Evolutionary conservation across 1,140 invertebrate species (phyloP), one percentile per base, ranked within the genome.

Genomic region (Euschistus heros): DNA sequence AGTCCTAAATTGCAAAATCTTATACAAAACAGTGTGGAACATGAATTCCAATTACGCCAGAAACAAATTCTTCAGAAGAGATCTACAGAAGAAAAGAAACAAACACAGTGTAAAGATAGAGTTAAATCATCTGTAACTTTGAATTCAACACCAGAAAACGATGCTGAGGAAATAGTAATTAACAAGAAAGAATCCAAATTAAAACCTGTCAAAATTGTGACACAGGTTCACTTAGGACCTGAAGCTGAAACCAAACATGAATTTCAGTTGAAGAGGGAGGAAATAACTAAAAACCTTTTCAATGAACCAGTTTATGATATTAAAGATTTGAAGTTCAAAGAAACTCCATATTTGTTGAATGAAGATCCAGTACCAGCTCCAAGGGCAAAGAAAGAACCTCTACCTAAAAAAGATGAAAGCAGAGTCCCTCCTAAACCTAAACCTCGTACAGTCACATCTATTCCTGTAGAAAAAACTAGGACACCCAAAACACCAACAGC

Each of bases 1-100:
- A 67, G 66, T 26, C 57, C 66, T 14, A 67, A 67, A 64, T 60
- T 67, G 24, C 37, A 63, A 46, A 64, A 63, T 60, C 33, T 67
- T 6, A 67, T 67, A 2, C 62, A 59, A 24, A 67, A 67, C 18
- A 52, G 30, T 52, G 44, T 62, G 1, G 46, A 60, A 20, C 42
- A 67, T 26, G 62, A 64, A n/a, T 64, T 67, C 50, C 54, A 64
- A 57, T 24, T 60, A n/a, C 57, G 50, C n/a, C 50, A 62, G 44
- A 63, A 52, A 30, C 27, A 55, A 14, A 46, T 44, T 18, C 18
- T 30, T 20, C 54, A 22, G 10, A 61, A 33, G 22, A 66, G 47
- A 22, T 47, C 55, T 2, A 3, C 33, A 30, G 50, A 24, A 57
- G 50, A 24, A 57, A 15, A 33, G 27, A 65, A 57, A 22, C 13